Base-by-base conservation (phyloP, 2,888 invertebrate genomes). In the Dryocosmus kuriphilus region DNA sequence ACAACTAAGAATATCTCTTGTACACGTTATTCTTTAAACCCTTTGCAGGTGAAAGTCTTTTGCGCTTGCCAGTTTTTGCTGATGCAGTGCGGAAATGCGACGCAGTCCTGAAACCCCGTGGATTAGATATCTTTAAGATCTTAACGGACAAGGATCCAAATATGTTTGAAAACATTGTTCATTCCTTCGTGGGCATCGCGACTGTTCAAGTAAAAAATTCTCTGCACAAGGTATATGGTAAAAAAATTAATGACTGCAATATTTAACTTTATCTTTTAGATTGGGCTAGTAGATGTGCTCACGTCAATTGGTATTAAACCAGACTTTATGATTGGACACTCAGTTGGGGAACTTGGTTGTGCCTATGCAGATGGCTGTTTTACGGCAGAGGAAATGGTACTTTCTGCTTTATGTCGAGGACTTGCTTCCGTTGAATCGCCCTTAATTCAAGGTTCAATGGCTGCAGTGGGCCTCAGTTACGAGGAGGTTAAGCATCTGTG, bases 311-410 rank as follows among this genome's bases (percentile, higher is more conserved):
- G 46, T 46, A 38, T 38, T 2, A 11, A 38, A 11, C 38, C 38
- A 38, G 38, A 38, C 38, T 38, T 38, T 6, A 38, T 38, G 38
- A 38, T 38, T 38, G 38, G 38, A 3, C 38, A 38, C 11, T 98
- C 98, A 19, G 97, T 98, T 0, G 99, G 99, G 32, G 99, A 99
- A 91, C 93, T 99, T 14, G 98, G 97, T 0, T 98, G 98, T 91
- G 98, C 97, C 0, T 99, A 99, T 92, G 98, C 98, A 7, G 99
- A 99, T 91, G 97, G 97, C 0, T 96, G 97, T 84, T 94, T 98
- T 85, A 96, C 97, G 0, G 87, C 88, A 6, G 90, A 90, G 55
- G 86, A 90, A 84, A 89, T 88, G 89, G 77, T 90, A 8, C 81
- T 90, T 4, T 79, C 89, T 5, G 89, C 90, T 0, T 85, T 89